Percentiles rank a stretch among this genome's conserved stretches.
Evolutionary conservation across 2,888 invertebrate species (phyloP).

Genomic region (Metopia argyrocephala): DNA sequence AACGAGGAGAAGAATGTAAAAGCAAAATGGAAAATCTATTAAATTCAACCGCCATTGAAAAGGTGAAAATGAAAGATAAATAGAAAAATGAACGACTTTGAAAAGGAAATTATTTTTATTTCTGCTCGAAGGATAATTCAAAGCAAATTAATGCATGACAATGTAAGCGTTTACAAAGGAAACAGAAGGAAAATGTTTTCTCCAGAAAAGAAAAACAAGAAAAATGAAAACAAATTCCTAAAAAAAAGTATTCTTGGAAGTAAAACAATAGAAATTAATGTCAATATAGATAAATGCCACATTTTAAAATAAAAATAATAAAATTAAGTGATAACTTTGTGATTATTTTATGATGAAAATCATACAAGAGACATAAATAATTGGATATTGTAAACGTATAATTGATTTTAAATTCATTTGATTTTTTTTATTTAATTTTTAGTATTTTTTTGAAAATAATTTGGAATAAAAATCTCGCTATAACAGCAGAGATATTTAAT

Average conservation of each 20-base stretch:
- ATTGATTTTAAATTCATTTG: too few species aligned
- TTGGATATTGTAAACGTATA: too few species aligned
- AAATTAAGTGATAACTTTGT: slow-evolving; percentile 61
- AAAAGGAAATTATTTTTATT: slow-evolving; percentile 66
- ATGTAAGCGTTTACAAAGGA: slow-evolving; percentile 32
- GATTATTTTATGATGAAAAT: slow-evolving; percentile 20
- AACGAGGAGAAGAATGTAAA: neutral
- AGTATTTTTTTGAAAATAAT: too few species aligned
- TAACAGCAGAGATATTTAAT: too few species aligned
- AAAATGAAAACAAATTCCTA: slow-evolving; percentile 23
- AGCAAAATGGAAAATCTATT: slow-evolving; percentile 28
- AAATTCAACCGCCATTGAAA: slow-evolving; percentile 19
- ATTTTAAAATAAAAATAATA: slow-evolving; percentile 58
- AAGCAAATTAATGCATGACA: slow-evolving; percentile 63
- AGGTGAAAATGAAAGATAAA: slow-evolving; percentile 53
- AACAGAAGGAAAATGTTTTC: slow-evolving; percentile 19
- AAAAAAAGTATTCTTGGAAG: neutral
- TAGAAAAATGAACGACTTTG: slow-evolving; percentile 50
- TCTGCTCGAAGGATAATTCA: slow-evolving; percentile 63
- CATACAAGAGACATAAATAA: too few species aligned
- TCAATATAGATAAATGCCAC: slow-evolving; percentile 52
- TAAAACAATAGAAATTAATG: slow-evolving; percentile 59
- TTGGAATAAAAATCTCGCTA: too few species aligned
- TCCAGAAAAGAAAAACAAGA: neutral
- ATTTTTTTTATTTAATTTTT: too few species aligned